Conservation (phyloP, 2,888 invertebrate genomes). For the Girardia tigrina region DNA sequence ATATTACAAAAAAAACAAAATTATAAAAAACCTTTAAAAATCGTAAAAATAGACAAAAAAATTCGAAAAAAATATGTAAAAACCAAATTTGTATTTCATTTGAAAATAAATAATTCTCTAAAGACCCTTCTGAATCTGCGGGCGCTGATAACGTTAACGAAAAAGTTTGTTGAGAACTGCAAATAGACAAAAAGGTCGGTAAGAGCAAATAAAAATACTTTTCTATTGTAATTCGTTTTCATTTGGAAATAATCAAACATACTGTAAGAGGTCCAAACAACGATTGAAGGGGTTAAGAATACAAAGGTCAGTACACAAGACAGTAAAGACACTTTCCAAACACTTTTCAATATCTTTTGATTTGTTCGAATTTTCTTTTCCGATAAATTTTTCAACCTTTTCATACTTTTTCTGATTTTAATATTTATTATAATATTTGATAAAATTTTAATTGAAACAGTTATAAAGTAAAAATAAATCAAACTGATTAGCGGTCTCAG, state of each 20-base stretch:
- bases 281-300: background rate
- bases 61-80: no score
- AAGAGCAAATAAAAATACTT: background rate
- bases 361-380: background rate
- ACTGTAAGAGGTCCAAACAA: background rate
- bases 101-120: background rate
- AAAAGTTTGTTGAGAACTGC: conserved; percentile 10
- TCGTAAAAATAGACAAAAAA: no score
- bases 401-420: background rate
- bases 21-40: no score
- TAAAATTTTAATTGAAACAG: background rate
- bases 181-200: background rate
- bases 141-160: background rate
- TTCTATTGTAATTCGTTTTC: background rate
- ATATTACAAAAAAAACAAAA: no score
- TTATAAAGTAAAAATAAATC: background rate
- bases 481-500: conserved; percentile 12
- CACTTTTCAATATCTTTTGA: background rate
- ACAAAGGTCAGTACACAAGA: background rate
- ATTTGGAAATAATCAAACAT: background rate
- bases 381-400: background rate
- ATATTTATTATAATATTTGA: conserved; percentile 1
- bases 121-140: background rate
- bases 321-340: background rate
- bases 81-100: no score